Conservation (phyloP, 1,140 invertebrate species). For the Euwallacea fornicatus region DNA sequence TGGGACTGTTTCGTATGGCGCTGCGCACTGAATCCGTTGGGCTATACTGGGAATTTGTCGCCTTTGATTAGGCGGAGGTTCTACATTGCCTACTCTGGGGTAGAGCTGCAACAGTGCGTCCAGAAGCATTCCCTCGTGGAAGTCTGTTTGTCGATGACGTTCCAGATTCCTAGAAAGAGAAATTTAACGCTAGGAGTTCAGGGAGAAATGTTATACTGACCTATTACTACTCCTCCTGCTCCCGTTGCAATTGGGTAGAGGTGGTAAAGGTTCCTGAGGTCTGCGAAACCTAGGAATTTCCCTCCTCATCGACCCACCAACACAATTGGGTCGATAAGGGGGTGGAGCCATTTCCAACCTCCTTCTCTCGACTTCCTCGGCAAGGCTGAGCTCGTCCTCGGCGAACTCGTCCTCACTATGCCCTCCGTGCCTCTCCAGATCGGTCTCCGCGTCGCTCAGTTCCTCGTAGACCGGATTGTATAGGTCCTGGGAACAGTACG, state of each 20-base stretch:
- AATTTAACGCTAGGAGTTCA: not conserved
- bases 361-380: conserved; percentile 57
- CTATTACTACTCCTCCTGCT: conserved; percentile 14
- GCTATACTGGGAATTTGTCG: conserved; percentile 52
- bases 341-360: conserved; percentile 55
- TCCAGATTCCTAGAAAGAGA: conserved; percentile 58
- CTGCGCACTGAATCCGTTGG: conserved; percentile 58
- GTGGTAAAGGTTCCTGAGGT: conserved; percentile 51
- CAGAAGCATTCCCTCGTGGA: conserved; percentile 68
- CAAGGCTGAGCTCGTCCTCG: conserved; percentile 67
- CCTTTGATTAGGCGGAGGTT: conserved; percentile 45
- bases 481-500: conserved; percentile 67
- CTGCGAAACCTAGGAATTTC: conserved; percentile 48
- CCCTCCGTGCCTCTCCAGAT: conserved; percentile 56
- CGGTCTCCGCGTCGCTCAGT: conserved; percentile 66
- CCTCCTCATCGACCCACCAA: conserved; percentile 43
- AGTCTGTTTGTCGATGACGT: conserved; percentile 60
- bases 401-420: conserved; percentile 70
- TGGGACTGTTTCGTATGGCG: conserved; percentile 62
- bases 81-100: conserved; percentile 59
- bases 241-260: conserved; percentile 53
- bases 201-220: conserved; percentile 2
- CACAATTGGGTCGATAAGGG: conserved; percentile 45
- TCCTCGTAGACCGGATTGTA: conserved; percentile 74
- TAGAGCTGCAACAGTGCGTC: conserved; percentile 66